phyloP scores from a whole-genome alignment of 2,888 invertebrate species.

The Plutella xylostella region DNA sequence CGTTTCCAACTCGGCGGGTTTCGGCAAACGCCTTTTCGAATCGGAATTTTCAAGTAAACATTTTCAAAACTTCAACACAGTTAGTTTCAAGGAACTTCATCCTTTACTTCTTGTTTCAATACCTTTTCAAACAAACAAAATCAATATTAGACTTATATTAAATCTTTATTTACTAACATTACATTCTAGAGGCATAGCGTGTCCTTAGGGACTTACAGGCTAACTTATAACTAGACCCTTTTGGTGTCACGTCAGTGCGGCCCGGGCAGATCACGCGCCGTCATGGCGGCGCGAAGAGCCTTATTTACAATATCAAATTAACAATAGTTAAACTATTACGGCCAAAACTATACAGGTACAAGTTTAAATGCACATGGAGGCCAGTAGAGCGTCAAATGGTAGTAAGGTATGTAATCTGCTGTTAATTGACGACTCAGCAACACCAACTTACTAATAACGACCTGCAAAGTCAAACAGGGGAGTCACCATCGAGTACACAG shows the following conservation, averaged over 20 bases:
- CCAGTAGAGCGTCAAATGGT: conserved; percentile 38
- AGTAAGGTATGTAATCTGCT: conserved; percentile 50
- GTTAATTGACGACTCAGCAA: conserved; percentile 46
- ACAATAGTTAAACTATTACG: conserved; percentile 19
- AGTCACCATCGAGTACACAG: conserved; percentile 46
- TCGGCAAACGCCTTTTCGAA: conserved; percentile 57
- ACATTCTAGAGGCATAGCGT: conserved; percentile 53
- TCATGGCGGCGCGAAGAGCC: neutral
- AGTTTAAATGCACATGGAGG: conserved; percentile 47
- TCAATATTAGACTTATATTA: conserved; percentile 72
- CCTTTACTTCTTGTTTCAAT: conserved; percentile 87
- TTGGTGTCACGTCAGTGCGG: conserved; percentile 31
- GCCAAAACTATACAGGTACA: conserved; percentile 35
- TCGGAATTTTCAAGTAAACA: conserved; percentile 61
- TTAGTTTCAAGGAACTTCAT: conserved; percentile 75
- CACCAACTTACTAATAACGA: conserved; percentile 66
- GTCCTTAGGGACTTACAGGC: conserved; percentile 40
- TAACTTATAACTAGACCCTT: conserved; percentile 49
- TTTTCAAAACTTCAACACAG: conserved; percentile 69
- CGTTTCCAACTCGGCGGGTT: conserved; percentile 19
- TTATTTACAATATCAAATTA: conserved; percentile 19
- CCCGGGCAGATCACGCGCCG: neutral
- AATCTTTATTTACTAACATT: conserved; percentile 62
- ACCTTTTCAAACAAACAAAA: conserved; percentile 88
- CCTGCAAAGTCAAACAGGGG: conserved; percentile 67